Conservation (phyloP, 2,888 invertebrate genomes). For the Xylocampa areola region DNA sequence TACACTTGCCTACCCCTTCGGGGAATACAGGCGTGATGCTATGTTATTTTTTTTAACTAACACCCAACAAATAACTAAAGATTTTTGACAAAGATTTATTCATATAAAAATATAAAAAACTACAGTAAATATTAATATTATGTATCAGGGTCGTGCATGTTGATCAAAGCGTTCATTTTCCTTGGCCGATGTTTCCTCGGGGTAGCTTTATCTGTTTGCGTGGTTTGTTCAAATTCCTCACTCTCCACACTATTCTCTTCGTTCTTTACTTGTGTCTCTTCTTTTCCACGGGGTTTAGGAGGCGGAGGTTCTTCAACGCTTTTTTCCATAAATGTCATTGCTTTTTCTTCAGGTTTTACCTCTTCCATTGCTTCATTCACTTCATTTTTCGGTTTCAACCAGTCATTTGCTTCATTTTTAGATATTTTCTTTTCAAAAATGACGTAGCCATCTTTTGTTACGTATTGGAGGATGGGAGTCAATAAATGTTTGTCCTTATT, state of each 20-base stretch:
- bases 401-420: constrained; percentile 79
- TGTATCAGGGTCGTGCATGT: not conserved
- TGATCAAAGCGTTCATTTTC: constrained; percentile 23
- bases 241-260: constrained; percentile 7
- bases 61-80: too few species aligned
- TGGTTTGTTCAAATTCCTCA: not conserved
- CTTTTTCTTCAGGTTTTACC: constrained; percentile 9
- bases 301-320: not conserved
- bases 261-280: constrained; percentile 2
- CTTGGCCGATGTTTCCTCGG: constrained; percentile 35
- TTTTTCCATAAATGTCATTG: not conserved
- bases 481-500: constrained; percentile 65
- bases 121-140: not conserved
- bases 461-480: constrained; percentile 82
- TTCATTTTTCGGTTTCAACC: constrained; percentile 68
- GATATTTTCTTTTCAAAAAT: constrained; percentile 82
- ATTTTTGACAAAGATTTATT: too few species aligned
- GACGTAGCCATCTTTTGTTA: constrained; percentile 84
- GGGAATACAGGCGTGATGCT: too few species aligned
- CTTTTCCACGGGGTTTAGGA: not conserved
- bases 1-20: too few species aligned
- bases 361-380: constrained; percentile 39
- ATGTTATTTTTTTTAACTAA: too few species aligned
- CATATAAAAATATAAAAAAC: constrained; percentile 52
- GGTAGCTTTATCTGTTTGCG: not conserved